A percentile compares a stretch with the other conserved stretches of the same genome.
Conservation (phyloP, 1,140 invertebrate species). For the Drosophila sp. region DNA sequence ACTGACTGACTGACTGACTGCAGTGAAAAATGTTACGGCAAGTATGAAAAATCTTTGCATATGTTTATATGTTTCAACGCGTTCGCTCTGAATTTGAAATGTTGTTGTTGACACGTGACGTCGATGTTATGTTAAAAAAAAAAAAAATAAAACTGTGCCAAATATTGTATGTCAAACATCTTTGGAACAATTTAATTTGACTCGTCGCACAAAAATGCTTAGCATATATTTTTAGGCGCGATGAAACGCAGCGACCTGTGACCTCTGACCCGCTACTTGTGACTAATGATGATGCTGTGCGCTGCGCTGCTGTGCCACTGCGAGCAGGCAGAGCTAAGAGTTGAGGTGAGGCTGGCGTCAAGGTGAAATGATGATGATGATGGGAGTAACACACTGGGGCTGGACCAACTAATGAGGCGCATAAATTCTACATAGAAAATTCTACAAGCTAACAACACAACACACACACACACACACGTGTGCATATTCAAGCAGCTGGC, state of each 20-base stretch:
- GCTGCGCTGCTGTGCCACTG: neutral
- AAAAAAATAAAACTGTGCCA: constrained; percentile 66
- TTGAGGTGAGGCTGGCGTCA: constrained; percentile 5
- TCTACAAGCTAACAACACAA: constrained; percentile 21
- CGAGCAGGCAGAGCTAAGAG: neutral
- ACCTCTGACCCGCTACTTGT: constrained; percentile 62
- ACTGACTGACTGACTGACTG: constrained; percentile 33
- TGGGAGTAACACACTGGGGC: constrained; percentile 41
- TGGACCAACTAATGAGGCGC: constrained; percentile 80
- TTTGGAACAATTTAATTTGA: constrained; percentile 79
- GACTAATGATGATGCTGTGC: constrained; percentile 84
- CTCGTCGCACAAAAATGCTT: constrained; percentile 69
- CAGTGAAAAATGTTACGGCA: constrained; percentile 70
- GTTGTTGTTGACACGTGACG: constrained; percentile 30
- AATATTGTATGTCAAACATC: constrained; percentile 82
- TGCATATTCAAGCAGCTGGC: constrained; percentile 49
- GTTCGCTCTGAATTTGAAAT: constrained; percentile 24
- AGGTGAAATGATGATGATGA: constrained; percentile 14
- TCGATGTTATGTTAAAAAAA: constrained; percentile 27
- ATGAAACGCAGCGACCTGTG: constrained; percentile 21
- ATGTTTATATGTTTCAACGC: constrained; percentile 46
- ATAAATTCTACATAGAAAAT: constrained; percentile 77
- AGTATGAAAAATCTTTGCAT: constrained; percentile 77
- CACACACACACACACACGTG: constrained; percentile 6
- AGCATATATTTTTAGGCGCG: constrained; percentile 79